Conservation (phyloP, 2,888 invertebrate species). For the Palloptera scutellata region DNA sequence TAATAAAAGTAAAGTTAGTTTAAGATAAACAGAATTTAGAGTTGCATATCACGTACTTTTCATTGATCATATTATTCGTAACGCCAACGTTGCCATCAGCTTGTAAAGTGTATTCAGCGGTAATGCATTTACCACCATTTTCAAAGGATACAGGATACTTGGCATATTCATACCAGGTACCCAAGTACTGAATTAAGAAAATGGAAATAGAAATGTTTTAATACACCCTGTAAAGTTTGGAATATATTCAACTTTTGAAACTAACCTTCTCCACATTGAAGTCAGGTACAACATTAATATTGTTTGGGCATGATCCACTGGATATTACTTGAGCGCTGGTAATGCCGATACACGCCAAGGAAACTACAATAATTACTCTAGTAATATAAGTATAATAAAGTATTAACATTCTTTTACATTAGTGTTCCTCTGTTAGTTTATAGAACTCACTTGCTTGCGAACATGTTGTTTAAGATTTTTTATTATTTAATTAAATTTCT, state of each 20-base stretch:
- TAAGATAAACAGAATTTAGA: not conserved
- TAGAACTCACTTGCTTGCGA: no score
- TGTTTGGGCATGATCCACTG: conserved; percentile 31
- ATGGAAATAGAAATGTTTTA: not conserved
- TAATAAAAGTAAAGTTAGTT: no score
- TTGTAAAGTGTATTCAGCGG: conserved; percentile 68
- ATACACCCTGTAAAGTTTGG: not conserved
- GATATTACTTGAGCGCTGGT: conserved; percentile 30
- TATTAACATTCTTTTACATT: no score
- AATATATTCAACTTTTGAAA: not conserved
- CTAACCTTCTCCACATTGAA: conserved; percentile 31
- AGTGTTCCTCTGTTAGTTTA: no score
- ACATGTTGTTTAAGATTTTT: no score
- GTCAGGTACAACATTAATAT: conserved; percentile 29
- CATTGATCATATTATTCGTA: conserved; percentile 54
- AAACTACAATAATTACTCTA: not conserved
- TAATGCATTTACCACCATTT: conserved; percentile 75
- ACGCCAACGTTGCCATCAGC: conserved; percentile 65
- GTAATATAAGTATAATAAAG: no score
- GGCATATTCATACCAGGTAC: conserved; percentile 78
- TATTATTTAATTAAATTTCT: no score
- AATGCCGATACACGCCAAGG: conserved; percentile 16
- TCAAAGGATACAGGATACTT: conserved; percentile 77
- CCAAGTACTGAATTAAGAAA: conserved; percentile 67
- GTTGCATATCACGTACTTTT: conserved; percentile 26